Conservation (phyloP, 2,797 vertebrate species). For the Geotrypetes seraphini region DNA sequence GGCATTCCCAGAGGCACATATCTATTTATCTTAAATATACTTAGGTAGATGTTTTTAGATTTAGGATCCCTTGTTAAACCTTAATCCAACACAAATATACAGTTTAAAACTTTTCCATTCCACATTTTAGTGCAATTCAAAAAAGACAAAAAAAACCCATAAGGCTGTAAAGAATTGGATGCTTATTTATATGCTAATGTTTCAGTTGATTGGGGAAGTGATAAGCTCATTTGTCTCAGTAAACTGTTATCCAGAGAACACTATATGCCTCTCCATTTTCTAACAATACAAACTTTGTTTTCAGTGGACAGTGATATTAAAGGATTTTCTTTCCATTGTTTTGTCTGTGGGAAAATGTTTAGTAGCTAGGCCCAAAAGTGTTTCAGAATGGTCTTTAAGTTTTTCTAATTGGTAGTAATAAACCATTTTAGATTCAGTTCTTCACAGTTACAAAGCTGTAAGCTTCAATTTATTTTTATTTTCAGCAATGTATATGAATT, state of each 20-base stretch:
- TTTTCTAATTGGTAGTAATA: too few species aligned
- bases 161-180: background rate
- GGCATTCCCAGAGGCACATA: background rate
- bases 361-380: background rate
- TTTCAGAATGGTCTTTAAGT: fast-evolving
- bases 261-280: background rate
- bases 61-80: background rate
- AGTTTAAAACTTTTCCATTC: background rate
- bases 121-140: background rate
- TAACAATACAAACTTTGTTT: background rate
- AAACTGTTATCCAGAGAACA: background rate
- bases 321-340: background rate
- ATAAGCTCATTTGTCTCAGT: background rate
- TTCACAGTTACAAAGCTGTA: too few species aligned
- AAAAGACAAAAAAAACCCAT: background rate
- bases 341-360: background rate
- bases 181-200: background rate
- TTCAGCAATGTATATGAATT: too few species aligned
- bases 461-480: too few species aligned
- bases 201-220: background rate
- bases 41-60: background rate
- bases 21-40: background rate
- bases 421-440: too few species aligned
- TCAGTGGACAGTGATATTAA: background rate
- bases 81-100: background rate